phyloP scores from a whole-genome alignment of 2,113 vertebrate species.

The Trogon melanurus region DNA sequence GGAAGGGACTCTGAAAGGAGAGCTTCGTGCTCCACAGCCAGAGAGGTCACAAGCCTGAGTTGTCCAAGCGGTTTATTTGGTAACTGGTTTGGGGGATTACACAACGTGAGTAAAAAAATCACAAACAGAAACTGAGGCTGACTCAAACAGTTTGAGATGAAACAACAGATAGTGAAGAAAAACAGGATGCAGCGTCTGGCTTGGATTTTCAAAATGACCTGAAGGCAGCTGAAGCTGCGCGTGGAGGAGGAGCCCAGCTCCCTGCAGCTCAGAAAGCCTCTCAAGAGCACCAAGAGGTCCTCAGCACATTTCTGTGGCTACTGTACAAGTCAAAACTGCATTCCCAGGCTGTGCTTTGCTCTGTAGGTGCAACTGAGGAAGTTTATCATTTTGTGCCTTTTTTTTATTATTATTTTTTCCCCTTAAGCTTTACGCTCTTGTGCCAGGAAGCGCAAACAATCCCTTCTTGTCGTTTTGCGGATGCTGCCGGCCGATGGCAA shows the following conservation, averaged over 20 bases:
- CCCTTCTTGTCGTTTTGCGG: not conserved
- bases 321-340: not conserved
- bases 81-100: not conserved
- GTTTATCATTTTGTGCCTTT: not conserved
- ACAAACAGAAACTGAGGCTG: not conserved
- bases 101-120: not conserved
- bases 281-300: not conserved
- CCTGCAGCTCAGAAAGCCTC: not conserved
- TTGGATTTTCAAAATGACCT: not conserved
- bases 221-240: not conserved
- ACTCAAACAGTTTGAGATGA: not conserved
- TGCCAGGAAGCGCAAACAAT: not conserved
- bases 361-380: not conserved
- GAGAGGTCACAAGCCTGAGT: not conserved
- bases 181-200: rapidly evolving
- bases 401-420: not conserved
- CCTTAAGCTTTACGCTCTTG: rapidly evolving
- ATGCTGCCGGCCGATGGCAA: not conserved
- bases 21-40: not conserved
- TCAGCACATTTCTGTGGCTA: not conserved
- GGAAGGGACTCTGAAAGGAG: not conserved
- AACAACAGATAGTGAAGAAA: not conserved
- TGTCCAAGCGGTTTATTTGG: not conserved
- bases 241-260: not conserved
- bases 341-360: not conserved